Percentiles rank a stretch among this genome's conserved stretches.
Evolutionary conservation across 2,888 invertebrate species (phyloP).

Genomic region (Clostera curtula): DNA sequence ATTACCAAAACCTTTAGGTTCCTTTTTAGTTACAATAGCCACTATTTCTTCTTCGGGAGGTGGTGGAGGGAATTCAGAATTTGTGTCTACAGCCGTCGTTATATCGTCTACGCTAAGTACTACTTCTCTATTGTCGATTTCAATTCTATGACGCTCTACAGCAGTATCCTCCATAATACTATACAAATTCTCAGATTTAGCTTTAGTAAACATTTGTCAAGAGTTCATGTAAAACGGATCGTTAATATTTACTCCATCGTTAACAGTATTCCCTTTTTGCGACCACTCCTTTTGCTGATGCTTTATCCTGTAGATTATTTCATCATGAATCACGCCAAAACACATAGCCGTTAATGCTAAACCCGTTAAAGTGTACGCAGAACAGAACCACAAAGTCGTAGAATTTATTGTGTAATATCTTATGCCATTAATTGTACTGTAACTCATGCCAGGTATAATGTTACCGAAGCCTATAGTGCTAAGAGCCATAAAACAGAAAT

Average conservation of each 20-base stretch:
- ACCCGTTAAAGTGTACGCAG: constrained; percentile 89
- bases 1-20: constrained; percentile 63
- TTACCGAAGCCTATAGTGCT: constrained; percentile 95
- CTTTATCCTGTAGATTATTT: constrained; percentile 87
- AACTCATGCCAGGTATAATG: constrained; percentile 83
- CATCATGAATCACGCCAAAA: constrained; percentile 91
- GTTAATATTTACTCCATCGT: constrained; percentile 77
- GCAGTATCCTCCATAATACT: constrained; percentile 72
- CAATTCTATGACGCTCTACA: constrained; percentile 60
- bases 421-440: constrained; percentile 66
- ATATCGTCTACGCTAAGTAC: constrained; percentile 69
- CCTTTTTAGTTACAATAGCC: constrained; percentile 68
- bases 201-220: constrained; percentile 81
- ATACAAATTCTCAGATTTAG: constrained; percentile 73
- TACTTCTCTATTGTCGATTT: constrained; percentile 68
- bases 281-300: constrained; percentile 79
- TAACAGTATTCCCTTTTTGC: constrained; percentile 77
- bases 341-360: constrained; percentile 93
- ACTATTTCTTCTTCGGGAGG: constrained; percentile 67
- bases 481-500: constrained; percentile 96
- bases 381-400: constrained; percentile 90
- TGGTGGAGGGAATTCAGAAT: constrained; percentile 54
- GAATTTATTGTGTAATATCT: constrained; percentile 76
- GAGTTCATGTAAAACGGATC: constrained; percentile 82
- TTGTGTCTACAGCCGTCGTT: constrained; percentile 44